Conservation (phyloP, 2,113 vertebrate genomes). For the Cyanocitta stelleri region DNA sequence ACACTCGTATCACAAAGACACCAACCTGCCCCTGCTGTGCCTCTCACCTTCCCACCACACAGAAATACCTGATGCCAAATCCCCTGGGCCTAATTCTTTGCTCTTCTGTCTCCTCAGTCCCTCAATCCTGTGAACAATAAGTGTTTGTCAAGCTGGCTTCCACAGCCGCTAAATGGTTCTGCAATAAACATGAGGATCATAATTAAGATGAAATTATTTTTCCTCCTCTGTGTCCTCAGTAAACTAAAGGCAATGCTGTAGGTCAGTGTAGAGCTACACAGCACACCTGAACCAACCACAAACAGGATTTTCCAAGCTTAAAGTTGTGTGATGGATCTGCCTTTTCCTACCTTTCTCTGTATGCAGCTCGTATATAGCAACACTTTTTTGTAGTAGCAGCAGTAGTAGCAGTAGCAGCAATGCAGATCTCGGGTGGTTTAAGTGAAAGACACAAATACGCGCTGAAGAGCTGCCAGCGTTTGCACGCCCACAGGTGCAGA, state of each 20-base stretch:
- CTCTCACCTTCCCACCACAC: neutral
- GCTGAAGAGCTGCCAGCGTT: neutral
- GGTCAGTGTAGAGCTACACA: neutral
- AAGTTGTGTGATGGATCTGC: neutral
- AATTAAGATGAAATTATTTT: neutral
- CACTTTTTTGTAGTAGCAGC: neutral
- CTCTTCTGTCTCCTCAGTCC: neutral
- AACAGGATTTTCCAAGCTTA: neutral
- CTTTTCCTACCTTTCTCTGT: neutral
- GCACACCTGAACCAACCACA: neutral
- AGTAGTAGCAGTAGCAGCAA: neutral
- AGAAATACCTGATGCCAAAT: neutral
- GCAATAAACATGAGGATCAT: neutral
- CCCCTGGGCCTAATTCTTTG: neutral
- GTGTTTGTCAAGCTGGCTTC: neutral
- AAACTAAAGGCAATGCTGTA: neutral
- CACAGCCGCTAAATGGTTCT: neutral
- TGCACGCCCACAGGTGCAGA: neutral
- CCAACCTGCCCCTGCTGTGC: neutral
- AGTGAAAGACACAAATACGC: neutral
- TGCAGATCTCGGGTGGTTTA: neutral
- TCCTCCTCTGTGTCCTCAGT: neutral
- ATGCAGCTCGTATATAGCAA: fast-evolving
- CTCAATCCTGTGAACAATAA: neutral
- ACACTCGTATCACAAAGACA: neutral